A percentile compares a stretch with the other conserved stretches of the same genome.
Conservation (phyloP, 2,888 invertebrate genomes). For the Rhyacophila evoluta region DNA sequence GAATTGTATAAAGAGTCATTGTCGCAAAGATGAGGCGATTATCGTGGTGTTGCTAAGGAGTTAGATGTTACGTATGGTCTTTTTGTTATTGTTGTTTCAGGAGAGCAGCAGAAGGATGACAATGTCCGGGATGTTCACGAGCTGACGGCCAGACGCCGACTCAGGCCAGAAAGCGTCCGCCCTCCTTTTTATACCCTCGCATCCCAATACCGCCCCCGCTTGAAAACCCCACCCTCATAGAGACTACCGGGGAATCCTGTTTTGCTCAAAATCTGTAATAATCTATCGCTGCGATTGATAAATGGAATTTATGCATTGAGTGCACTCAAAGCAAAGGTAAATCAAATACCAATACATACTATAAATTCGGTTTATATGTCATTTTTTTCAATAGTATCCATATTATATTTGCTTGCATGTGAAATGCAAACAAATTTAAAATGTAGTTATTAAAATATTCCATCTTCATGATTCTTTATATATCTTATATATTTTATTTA, state of each 20-base stretch:
- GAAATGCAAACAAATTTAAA: too few relatives aligned
- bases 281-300: neutral
- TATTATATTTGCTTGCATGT: too few relatives aligned
- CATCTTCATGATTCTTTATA: too few relatives aligned
- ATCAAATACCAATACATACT: too few relatives aligned
- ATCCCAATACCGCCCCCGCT: neutral
- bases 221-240: constrained; percentile 10
- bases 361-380: too few relatives aligned
- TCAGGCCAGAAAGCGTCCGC: neutral
- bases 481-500: too few relatives aligned
- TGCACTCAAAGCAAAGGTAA: neutral
- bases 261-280: neutral
- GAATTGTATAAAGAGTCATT: neutral
- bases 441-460: too few relatives aligned
- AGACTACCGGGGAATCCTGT: neutral
- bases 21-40: neutral
- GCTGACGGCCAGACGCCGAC: constrained; percentile 3
- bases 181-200: constrained; percentile 2
- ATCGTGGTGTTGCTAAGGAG: neutral
- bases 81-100: neutral
- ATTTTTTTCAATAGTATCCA: too few relatives aligned
- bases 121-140: neutral
- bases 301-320: neutral
- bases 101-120: neutral
- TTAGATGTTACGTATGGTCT: neutral